Conservation (phyloP, 2,113 vertebrate species). For the Microtus richardsoni region DNA sequence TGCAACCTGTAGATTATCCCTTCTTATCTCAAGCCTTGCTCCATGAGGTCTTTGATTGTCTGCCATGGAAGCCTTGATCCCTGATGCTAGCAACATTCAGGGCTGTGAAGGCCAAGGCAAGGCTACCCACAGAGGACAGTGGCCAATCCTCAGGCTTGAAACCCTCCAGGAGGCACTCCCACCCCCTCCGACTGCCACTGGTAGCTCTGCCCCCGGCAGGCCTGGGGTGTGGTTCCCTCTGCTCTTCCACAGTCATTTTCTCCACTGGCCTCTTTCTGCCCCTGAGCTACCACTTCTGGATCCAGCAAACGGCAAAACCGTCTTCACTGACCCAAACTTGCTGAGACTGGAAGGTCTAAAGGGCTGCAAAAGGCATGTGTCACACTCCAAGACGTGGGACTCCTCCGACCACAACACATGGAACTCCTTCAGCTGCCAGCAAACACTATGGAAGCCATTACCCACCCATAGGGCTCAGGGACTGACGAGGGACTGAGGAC, state of each 20-base stretch:
- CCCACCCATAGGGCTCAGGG: accelerated
- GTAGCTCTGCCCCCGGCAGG: background rate
- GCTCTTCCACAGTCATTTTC: background rate
- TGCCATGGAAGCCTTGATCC: background rate
- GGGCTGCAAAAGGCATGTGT: conserved; percentile 9
- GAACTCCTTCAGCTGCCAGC: background rate
- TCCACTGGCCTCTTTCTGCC: background rate
- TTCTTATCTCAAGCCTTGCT: no score
- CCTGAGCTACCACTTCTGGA: accelerated
- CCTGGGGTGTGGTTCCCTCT: background rate
- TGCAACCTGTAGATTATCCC: background rate
- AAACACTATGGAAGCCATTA: background rate
- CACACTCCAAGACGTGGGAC: conserved; percentile 15
- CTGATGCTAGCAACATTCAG: background rate
- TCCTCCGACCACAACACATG: background rate
- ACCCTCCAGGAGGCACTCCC: background rate
- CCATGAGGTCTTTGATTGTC: background rate
- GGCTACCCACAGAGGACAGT: background rate
- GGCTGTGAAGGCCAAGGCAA: background rate
- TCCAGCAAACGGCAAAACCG: background rate
- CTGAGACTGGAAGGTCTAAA: background rate
- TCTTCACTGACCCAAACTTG: background rate
- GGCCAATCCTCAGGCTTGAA: background rate
- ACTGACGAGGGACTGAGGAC: background rate
- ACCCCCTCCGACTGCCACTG: background rate